Evolutionary conservation across 1,140 invertebrate genomes (phyloP).

Genomic region (Mercenaria mercenaria): DNA sequence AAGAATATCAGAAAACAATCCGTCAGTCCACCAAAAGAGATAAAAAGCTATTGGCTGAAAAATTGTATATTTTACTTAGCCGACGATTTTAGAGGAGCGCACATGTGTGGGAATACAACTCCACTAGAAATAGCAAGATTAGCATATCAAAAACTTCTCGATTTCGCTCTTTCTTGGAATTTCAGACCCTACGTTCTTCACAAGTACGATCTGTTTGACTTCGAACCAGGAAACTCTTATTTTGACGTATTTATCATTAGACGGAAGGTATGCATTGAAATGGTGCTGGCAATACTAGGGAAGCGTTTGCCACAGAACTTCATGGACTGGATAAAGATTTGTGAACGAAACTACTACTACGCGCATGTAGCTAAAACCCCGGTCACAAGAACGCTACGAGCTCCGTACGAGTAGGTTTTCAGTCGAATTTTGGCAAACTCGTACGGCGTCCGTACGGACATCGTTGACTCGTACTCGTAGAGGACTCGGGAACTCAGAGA

Average conservation of each 20-base stretch:
- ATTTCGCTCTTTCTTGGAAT: not conserved
- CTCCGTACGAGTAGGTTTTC: no score
- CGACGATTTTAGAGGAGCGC: not conserved
- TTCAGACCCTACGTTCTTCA: not conserved
- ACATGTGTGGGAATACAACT: not conserved
- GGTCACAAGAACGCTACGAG: no score
- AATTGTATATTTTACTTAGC: not conserved
- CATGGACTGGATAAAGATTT: not conserved
- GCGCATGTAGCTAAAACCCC: no score
- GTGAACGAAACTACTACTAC: not conserved
- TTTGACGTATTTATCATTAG: not conserved
- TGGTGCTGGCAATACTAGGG: not conserved
- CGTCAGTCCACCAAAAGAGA: not conserved
- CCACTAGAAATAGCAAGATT: not conserved
- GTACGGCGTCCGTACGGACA: no score
- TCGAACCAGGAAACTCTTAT: not conserved
- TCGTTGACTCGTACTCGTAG: no score
- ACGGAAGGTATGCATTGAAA: not conserved
- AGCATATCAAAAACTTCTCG: not conserved
- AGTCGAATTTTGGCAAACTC: no score
- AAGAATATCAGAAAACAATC: not conserved
- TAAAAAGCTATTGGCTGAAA: conserved; percentile 4
- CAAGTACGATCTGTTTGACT: not conserved
- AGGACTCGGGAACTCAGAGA: no score
- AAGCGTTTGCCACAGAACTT: not conserved